Percentiles rank a stretch among this genome's conserved stretches.
Conservation (phyloP, 1,140 invertebrate species). For the Drepana arcuata region DNA sequence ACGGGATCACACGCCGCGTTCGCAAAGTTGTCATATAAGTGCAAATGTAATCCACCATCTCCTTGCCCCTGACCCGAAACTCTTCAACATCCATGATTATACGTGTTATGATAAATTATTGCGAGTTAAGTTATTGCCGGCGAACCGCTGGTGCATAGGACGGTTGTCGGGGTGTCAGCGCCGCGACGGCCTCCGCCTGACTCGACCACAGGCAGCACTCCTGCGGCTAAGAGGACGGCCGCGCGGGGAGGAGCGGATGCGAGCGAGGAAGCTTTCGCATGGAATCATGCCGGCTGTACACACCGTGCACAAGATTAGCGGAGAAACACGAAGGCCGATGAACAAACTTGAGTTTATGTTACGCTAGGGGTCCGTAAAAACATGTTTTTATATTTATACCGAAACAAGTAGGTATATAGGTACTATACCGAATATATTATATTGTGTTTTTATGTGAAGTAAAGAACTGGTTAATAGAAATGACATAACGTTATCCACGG, state of each 20-base stretch:
- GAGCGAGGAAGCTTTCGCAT: conserved; percentile 27
- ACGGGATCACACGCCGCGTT: conserved; percentile 88
- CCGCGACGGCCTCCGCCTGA: conserved; percentile 49
- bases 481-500: too few species aligned
- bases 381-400: too few species aligned
- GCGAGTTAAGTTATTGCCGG: neutral
- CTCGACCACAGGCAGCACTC: conserved; percentile 48
- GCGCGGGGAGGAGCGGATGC: conserved; percentile 32
- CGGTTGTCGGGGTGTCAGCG: conserved; percentile 40
- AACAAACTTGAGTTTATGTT: too few species aligned
- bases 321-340: too few species aligned
- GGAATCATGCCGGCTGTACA: conserved; percentile 4
- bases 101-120: conserved; percentile 2
- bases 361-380: too few species aligned
- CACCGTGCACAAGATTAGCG: conserved; percentile 15
- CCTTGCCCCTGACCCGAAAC: conserved; percentile 90
- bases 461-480: too few species aligned
- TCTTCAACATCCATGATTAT: conserved; percentile 87
- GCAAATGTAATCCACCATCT: conserved; percentile 99
- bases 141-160: conserved; percentile 6
- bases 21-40: conserved; percentile 92
- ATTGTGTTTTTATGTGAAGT: too few species aligned
- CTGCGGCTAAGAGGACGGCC: conserved; percentile 32
- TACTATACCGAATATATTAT: too few species aligned
- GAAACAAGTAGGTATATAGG: too few species aligned